A percentile compares a stretch with the other conserved stretches of the same genome.
These are phyloP conservation scores for Petrolisthes manimaculis DNA, from an alignment of 2,888 invertebrate genomes.

Conservation along the genomic window DNA sequence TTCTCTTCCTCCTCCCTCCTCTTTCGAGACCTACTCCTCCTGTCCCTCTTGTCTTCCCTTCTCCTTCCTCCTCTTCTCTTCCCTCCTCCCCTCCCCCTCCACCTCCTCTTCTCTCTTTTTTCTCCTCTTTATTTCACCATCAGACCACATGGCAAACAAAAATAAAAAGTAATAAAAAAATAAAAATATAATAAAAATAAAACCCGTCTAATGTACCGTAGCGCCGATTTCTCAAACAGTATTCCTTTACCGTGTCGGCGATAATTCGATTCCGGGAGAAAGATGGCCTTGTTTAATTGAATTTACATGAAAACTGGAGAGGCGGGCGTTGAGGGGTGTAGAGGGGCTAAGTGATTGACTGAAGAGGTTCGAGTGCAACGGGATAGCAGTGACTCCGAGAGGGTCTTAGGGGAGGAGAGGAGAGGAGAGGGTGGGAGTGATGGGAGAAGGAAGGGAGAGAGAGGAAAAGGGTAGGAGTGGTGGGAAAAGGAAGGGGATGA, in stretches of 20 bases:
- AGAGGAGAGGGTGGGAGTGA: neutral
- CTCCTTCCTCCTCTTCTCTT: no score
- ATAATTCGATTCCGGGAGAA: conserved; percentile 18
- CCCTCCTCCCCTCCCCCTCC: no score
- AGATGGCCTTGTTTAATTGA: conserved; percentile 46
- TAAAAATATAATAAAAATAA: neutral
- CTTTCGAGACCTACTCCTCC: no score
- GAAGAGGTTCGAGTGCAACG: conserved; percentile 46
- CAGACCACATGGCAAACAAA: neutral
- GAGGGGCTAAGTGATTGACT: conserved; percentile 55
- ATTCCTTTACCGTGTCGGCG: neutral
- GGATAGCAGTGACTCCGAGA: conserved; percentile 43
- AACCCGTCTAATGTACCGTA: neutral
- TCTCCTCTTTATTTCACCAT: neutral
- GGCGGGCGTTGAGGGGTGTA: conserved; percentile 24
- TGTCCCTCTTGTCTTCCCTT: no score
- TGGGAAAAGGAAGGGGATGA: neutral
- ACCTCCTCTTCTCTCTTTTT: no score
- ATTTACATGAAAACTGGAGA: conserved; percentile 46
- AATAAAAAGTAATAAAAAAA: neutral
- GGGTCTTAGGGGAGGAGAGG: neutral
- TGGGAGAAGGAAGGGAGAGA: neutral
- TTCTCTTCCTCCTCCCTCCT: neutral
- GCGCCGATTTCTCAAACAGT: neutral
- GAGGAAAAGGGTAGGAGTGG: neutral